A percentile compares a stretch with the other conserved stretches of the same genome.
phyloP scores from a whole-genome alignment of 2,113 vertebrate species.

The Todiramphus chloris region DNA sequence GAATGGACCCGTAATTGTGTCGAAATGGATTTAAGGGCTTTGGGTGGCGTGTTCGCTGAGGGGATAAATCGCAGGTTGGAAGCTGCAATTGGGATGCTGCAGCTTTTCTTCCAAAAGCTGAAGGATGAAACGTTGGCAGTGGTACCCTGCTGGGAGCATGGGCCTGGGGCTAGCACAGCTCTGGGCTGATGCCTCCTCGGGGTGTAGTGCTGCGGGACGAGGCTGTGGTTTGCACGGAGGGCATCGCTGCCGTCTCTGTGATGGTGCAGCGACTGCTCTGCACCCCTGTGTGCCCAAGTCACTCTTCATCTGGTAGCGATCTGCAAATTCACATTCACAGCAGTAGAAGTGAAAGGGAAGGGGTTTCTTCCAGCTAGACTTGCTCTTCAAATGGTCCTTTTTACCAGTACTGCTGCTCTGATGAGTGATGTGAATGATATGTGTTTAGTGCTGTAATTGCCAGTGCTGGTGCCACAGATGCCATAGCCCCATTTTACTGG shows the following conservation, averaged over 20 bases:
- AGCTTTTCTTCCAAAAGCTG: neutral
- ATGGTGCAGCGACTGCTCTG: neutral
- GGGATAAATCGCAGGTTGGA: neutral
- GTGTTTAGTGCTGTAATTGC: rapidly evolving
- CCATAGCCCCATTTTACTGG: rapidly evolving
- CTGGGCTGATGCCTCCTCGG: neutral
- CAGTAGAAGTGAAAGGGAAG: neutral
- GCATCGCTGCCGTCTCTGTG: rapidly evolving
- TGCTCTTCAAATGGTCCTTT: rapidly evolving
- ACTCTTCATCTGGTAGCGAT: neutral
- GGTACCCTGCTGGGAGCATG: neutral
- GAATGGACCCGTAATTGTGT: neutral
- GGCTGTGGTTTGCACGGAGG: neutral
- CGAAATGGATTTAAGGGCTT: neutral
- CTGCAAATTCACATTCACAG: rapidly evolving
- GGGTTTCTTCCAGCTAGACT: neutral
- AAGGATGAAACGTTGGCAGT: neutral
- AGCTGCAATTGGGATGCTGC: neutral
- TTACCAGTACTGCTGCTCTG: rapidly evolving
- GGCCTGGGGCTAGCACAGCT: neutral
- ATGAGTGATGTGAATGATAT: rapidly evolving
- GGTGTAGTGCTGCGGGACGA: rapidly evolving
- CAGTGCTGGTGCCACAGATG: neutral
- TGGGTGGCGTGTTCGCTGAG: rapidly evolving
- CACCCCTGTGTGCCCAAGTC: rapidly evolving